phyloP scores from a whole-genome alignment of 2,888 invertebrate species.

The Leucoptera coffeella region DNA sequence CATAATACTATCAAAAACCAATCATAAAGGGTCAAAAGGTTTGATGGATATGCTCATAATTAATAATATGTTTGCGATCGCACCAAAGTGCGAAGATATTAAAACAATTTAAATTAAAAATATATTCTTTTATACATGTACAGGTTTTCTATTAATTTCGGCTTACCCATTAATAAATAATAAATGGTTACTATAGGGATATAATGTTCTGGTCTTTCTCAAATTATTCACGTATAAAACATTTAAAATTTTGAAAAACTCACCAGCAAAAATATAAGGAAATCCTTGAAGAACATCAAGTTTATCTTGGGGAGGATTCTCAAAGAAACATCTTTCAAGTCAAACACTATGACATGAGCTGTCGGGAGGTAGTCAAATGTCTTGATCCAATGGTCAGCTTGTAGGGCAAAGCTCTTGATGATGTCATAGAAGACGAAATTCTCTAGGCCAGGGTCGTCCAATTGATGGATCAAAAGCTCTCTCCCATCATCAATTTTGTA shows the following conservation, averaged over 20 bases:
- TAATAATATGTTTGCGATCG: too few species aligned
- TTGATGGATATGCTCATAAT: too few species aligned
- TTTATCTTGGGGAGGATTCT: constrained; percentile 24
- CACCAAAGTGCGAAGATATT: too few species aligned
- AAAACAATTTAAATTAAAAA: too few species aligned
- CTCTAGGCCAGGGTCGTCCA: constrained; percentile 18
- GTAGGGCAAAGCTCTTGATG: constrained; percentile 19
- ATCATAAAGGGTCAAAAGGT: too few species aligned
- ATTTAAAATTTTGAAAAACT: constrained; percentile 9
- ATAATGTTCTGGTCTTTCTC: too few species aligned
- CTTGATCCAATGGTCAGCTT: constrained; percentile 24
- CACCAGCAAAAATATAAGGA: constrained; percentile 25
- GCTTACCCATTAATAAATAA: too few species aligned
- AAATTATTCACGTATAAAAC: too few species aligned
- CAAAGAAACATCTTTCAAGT: constrained; percentile 20
- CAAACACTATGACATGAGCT: constrained; percentile 25
- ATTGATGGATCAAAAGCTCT: constrained; percentile 24
- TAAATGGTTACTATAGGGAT: too few species aligned
- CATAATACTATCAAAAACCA: too few species aligned
- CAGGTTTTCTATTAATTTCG: too few species aligned
- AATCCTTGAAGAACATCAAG: constrained; percentile 27
- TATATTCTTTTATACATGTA: too few species aligned
- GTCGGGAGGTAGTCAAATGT: constrained; percentile 13
- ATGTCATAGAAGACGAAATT: constrained; percentile 23
- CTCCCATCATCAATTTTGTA: constrained; percentile 14